Percentiles rank a stretch among this genome's conserved stretches.
Evolutionary conservation across 2,113 vertebrate genomes (phyloP).

Genomic region (Ictalurus furcatus): DNA sequence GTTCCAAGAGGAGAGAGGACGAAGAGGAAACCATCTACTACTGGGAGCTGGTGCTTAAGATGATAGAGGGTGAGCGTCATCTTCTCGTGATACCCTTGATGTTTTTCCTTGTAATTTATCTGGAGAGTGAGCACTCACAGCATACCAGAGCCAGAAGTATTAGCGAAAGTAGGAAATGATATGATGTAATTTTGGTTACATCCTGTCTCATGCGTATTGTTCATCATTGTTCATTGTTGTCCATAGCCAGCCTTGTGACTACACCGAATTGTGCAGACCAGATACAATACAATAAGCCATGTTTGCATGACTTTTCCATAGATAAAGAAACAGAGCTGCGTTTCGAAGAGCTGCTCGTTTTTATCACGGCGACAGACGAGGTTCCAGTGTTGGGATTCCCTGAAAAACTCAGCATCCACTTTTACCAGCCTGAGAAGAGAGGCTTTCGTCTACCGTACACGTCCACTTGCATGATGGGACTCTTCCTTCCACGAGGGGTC

Average conservation of each 20-base stretch:
- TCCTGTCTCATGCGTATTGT: background rate
- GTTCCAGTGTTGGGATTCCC: slow-evolving; percentile 61
- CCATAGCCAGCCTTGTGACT: background rate
- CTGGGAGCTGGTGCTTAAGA: slow-evolving; percentile 62
- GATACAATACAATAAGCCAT: background rate
- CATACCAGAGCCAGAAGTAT: background rate
- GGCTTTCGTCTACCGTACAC: slow-evolving; percentile 51
- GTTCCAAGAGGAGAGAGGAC: slow-evolving; percentile 44
- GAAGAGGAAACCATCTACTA: slow-evolving; percentile 58
- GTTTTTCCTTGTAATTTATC: background rate
- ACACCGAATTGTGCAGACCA: background rate
- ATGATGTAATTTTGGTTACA: background rate
- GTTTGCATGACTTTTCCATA: slow-evolving; percentile 34
- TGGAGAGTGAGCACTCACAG: background rate
- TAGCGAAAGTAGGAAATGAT: background rate
- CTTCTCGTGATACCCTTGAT: background rate
- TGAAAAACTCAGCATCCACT: slow-evolving; percentile 55
- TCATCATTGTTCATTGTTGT: no score
- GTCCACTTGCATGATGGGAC: slow-evolving; percentile 56
- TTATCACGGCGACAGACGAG: slow-evolving; percentile 62
- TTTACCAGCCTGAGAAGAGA: slow-evolving; percentile 64
- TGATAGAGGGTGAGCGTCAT: slow-evolving; percentile 57
- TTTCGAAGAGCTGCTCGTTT: slow-evolving; percentile 66
- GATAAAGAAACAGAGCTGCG: slow-evolving; percentile 55
- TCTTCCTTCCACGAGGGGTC: slow-evolving; percentile 61